Conservation (phyloP, 2,113 vertebrate species). For the Trachemys scripta region DNA sequence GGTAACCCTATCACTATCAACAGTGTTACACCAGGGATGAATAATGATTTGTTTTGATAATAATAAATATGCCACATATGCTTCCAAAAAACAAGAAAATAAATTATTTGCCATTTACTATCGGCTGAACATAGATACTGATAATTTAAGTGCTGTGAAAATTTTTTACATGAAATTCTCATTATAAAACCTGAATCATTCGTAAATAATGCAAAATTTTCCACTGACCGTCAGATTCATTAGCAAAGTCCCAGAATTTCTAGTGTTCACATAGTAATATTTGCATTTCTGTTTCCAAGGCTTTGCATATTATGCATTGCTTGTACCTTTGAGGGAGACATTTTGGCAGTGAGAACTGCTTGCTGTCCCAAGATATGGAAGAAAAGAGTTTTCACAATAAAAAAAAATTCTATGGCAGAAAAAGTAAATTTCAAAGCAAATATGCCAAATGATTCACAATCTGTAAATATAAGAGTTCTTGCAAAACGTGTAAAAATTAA, state of each 20-base stretch:
- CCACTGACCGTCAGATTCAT: rapidly evolving
- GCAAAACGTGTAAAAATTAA: background rate
- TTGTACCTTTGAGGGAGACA: background rate
- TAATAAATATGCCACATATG: background rate
- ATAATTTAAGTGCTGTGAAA: background rate
- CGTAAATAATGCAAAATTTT: background rate
- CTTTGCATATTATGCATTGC: background rate
- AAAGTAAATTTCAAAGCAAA: background rate
- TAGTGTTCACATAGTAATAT: background rate
- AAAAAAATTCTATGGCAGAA: background rate
- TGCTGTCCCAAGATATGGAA: background rate
- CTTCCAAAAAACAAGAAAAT: background rate
- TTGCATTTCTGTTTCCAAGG: background rate
- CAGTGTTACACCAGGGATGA: background rate
- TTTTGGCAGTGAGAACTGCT: background rate
- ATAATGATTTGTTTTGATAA: background rate
- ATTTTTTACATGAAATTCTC: background rate
- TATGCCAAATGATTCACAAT: background rate
- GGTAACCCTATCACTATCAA: background rate
- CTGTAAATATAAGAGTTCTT: background rate
- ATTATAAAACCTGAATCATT: background rate
- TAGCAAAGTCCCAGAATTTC: background rate
- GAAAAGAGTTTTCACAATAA: background rate
- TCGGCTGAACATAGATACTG: background rate
- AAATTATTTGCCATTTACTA: background rate